Evolutionary conservation across 2,888 invertebrate species (phyloP), one percentile per base, ranked within the genome.

Genomic region (Aporophyla nigra): DNA sequence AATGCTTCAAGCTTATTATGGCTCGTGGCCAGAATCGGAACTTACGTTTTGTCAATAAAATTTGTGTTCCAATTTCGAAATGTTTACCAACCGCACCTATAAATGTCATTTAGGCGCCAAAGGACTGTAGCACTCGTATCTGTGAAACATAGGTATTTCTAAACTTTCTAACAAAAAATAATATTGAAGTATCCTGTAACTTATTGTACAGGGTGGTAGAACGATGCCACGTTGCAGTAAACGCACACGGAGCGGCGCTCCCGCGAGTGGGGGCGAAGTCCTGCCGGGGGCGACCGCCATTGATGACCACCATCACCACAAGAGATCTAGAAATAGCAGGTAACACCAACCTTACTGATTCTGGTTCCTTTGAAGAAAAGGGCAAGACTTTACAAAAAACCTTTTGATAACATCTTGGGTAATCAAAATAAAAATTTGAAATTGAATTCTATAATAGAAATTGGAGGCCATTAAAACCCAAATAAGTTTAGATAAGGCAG

Each of bases 191-290:
- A 24, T 46, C 12, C 19, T 78, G 2, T 51, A 27, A 67, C 16
- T 58, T 80, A 69, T 61, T 71, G 5, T 24, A 75, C 86, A 96
- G 96, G 96, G 96, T 96, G 96, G 96, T 95, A 91, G 96, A 93
- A 92, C 93, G 92, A 97, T 97, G 97, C 97, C 97, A 83, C 97
- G 97, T 80, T 96, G 96, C 93, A 97, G 96, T 90, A 97, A 97
- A 90, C 94, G 97, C 80, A 95, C 96, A 85, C 96, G 97, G 81
- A 96, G 95, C 89, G 93, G 95, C 87, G 96, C 95, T 73, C 93
- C 95, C 77, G 87, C 93, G 51, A 87, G 82, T 63, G 92, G 89
- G 72, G 91, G 91, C 53, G 95, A 95, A 24, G 91, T 95, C 80
- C 86, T 96, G 85, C 94, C 94, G 49, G 95, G 95, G 63, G 92